Evolutionary conservation across 2,888 invertebrate species (phyloP).

Genomic region (Quadroppia sp.): DNA sequence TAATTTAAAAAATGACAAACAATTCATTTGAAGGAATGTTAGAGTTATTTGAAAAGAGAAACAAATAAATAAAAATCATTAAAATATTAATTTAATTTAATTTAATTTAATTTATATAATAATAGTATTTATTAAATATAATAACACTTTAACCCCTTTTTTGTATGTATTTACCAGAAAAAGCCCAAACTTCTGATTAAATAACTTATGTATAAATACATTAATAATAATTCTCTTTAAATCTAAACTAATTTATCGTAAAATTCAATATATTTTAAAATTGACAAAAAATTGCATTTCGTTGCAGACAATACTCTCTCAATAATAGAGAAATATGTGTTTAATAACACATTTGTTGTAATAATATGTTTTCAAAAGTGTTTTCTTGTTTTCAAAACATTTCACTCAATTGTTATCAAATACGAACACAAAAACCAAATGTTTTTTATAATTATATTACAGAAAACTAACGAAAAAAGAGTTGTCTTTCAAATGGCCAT

Average conservation of each 20-base stretch:
- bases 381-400: neutral
- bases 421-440: neutral
- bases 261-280: neutral
- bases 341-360: constrained; percentile 7
- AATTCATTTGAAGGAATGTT: constrained; percentile 23
- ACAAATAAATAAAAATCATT: too few species aligned
- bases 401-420: neutral
- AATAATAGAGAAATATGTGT: constrained; percentile 20
- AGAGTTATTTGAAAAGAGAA: constrained; percentile 21
- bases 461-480: neutral
- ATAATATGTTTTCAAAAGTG: neutral
- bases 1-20: neutral
- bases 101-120: too few species aligned
- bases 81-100: too few species aligned
- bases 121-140: neutral
- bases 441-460: too few species aligned
- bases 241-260: neutral
- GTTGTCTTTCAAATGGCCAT: neutral
- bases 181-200: constrained; percentile 3
- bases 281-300: constrained; percentile 23
- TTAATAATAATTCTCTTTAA: constrained; percentile 18
- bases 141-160: neutral
- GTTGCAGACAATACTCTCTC: constrained; percentile 21
- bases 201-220: constrained; percentile 19
- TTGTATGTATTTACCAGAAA: constrained; percentile 27